A percentile compares a stretch with the other conserved stretches of the same genome.
These are phyloP conservation scores for Leptinotarsa rubiginosa DNA, from an alignment of 2,888 invertebrate genomes.

Conservation along the genomic window DNA sequence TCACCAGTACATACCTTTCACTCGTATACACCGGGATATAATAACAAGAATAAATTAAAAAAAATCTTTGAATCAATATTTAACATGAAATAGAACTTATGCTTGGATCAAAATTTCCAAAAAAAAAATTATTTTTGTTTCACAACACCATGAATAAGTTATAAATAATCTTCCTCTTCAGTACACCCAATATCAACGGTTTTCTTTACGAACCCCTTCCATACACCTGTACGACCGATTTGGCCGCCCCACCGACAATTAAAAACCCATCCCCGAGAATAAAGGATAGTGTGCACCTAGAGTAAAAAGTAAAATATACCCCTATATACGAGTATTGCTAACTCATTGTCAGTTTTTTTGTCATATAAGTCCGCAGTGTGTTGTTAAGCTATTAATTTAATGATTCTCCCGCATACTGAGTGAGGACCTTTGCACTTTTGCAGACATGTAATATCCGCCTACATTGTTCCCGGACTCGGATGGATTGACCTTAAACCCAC, in stretches of 20 bases:
- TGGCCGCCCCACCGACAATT: neutral
- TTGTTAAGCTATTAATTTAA: conserved; percentile 29
- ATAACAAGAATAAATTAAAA: too few species aligned
- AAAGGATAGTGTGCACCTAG: neutral
- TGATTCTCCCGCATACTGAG: conserved; percentile 38
- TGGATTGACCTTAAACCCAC: conserved; percentile 12
- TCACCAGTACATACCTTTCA: too few species aligned
- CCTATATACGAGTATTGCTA: conserved; percentile 8
- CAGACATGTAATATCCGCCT: conserved; percentile 34
- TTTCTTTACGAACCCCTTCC: neutral
- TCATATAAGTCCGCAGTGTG: neutral
- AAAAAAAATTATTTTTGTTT: too few species aligned
- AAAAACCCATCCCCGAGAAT: neutral
- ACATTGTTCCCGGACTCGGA: conserved; percentile 25
- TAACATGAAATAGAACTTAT: too few species aligned
- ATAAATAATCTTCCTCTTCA: too few species aligned
- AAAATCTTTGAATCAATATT: too few species aligned
- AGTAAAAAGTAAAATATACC: conserved; percentile 8
- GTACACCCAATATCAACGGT: neutral
- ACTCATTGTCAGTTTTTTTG: conserved; percentile 16
- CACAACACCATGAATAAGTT: too few species aligned
- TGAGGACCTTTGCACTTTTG: conserved; percentile 34
- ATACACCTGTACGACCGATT: neutral
- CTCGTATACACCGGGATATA: too few species aligned
- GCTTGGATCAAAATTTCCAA: too few species aligned